A percentile compares a stretch with the other conserved stretches of the same genome.
Evolutionary conservation across 2,113 vertebrate genomes (phyloP).

Genomic region (Prinia subflava): DNA sequence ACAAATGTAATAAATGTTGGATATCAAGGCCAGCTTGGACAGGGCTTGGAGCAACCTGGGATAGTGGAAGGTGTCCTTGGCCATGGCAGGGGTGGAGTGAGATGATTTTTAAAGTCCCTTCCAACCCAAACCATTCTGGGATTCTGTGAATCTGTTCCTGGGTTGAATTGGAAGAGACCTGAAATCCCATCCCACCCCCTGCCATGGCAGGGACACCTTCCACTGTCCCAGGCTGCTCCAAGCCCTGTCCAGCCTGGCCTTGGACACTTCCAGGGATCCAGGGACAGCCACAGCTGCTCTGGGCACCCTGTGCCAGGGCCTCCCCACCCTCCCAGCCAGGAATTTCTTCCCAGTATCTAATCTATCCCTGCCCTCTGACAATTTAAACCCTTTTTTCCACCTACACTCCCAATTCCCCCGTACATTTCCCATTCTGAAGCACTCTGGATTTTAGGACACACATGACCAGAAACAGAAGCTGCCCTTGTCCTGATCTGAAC

Average conservation of each 20-base stretch:
- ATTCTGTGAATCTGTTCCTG: neutral
- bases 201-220: too few species aligned
- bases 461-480: neutral
- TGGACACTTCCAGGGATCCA: neutral
- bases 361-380: neutral
- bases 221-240: accelerated
- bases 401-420: neutral
- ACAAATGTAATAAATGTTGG: neutral
- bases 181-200: neutral
- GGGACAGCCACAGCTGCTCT: neutral
- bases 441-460: neutral
- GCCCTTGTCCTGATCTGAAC: neutral
- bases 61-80: neutral
- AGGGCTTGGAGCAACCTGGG: neutral
- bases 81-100: neutral
- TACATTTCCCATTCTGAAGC: neutral
- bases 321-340: accelerated
- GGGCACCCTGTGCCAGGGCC: neutral
- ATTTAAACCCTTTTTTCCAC: neutral
- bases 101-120: neutral
- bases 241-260: accelerated
- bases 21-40: neutral
- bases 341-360: accelerated
- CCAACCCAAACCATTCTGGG: neutral
- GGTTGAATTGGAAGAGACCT: neutral